phyloP scores from a whole-genome alignment of 1,140 invertebrate species.

The Drosophila equinoxialis region DNA sequence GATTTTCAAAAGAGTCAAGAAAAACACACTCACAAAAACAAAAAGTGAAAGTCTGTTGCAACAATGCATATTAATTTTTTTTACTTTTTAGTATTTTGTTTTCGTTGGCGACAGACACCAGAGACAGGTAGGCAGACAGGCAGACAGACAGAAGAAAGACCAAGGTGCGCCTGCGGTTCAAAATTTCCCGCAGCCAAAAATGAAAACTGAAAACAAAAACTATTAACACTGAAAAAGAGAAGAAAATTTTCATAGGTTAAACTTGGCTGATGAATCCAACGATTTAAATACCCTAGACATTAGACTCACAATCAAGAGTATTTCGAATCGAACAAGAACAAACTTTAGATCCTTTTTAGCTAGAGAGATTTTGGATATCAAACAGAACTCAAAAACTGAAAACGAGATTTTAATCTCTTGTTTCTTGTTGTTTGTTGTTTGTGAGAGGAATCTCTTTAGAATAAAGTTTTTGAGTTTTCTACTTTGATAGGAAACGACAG shows the following conservation, averaged over 20 bases:
- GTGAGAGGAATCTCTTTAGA: too few relatives aligned
- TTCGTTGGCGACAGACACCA: conserved; percentile 29
- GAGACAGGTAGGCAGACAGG: conserved; percentile 15
- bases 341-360: too few relatives aligned
- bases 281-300: not conserved
- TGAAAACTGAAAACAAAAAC: conserved; percentile 21
- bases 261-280: not conserved
- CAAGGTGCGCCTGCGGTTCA: conserved; percentile 28
- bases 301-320: too few relatives aligned
- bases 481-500: too few relatives aligned
- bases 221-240: conserved; percentile 52
- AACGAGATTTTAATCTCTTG: too few relatives aligned
- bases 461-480: too few relatives aligned
- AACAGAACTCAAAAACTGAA: too few relatives aligned
- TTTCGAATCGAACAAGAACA: too few relatives aligned
- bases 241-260: not conserved
- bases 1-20: conserved; percentile 65
- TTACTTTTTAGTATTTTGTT: conserved; percentile 27
- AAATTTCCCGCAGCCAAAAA: conserved; percentile 43
- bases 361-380: too few relatives aligned
- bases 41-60: conserved; percentile 74
- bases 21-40: conserved; percentile 28
- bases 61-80: conserved; percentile 79
- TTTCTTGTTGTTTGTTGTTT: too few relatives aligned
- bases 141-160: conserved; percentile 16